Percentiles rank a stretch among this genome's conserved stretches.
phyloP scores from a whole-genome alignment of 2,113 vertebrate species.

The Clarias batrachus region DNA sequence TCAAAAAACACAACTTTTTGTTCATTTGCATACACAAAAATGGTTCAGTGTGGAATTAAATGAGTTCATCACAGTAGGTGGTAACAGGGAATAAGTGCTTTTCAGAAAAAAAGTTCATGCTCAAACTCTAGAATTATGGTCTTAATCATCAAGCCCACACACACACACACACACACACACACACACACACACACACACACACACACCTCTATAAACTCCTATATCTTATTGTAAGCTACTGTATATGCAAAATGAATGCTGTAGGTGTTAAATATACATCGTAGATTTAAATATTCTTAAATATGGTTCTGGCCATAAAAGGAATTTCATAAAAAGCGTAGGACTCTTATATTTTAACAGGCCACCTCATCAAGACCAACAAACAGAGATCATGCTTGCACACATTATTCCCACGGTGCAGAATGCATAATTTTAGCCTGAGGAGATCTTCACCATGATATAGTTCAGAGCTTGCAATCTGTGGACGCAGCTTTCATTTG shows the following conservation, averaged over 20 bases:
- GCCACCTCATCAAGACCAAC: constrained; percentile 11
- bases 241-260: background rate
- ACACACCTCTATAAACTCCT: background rate
- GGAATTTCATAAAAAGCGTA: background rate
- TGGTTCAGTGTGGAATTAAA: constrained; percentile 63
- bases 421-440: constrained; percentile 60
- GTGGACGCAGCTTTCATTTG: constrained; percentile 64
- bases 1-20: constrained; percentile 38
- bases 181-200: constrained; percentile 19
- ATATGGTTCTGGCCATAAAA: background rate
- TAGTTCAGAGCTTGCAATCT: constrained; percentile 59
- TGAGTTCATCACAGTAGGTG: constrained; percentile 55
- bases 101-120: constrained; percentile 28
- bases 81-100: constrained; percentile 27
- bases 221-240: background rate
- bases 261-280: constrained; percentile 1
- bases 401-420: constrained; percentile 15
- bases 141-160: constrained; percentile 43
- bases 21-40: constrained; percentile 61
- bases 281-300: background rate
- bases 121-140: constrained; percentile 29
- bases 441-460: constrained; percentile 60
- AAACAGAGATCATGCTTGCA: background rate
- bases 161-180: constrained; percentile 27
- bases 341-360: background rate